phyloP scores from a whole-genome alignment of 2,888 invertebrate genomes.

The Rhyacophila evoluta region DNA sequence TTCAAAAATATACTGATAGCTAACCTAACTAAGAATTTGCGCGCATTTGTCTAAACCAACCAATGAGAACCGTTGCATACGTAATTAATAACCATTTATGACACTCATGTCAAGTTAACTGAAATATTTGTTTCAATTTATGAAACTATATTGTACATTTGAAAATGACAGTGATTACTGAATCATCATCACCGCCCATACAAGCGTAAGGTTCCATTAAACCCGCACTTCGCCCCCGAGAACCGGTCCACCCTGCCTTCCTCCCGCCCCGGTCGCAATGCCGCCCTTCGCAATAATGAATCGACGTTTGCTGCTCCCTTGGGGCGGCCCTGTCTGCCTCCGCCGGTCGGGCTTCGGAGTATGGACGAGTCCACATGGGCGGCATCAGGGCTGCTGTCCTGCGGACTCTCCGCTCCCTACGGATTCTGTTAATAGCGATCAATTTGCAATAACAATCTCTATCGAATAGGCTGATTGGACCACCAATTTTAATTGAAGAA shows the following conservation, averaged over 20 bases:
- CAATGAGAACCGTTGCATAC: too few relatives aligned
- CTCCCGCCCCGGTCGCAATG: slow-evolving; percentile 27
- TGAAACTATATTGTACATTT: too few relatives aligned
- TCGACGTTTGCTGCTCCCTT: slow-evolving; percentile 52
- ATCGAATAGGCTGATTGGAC: slow-evolving; percentile 18
- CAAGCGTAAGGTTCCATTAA: slow-evolving; percentile 1
- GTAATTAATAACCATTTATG: too few relatives aligned
- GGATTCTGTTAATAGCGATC: neutral
- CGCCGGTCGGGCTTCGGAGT: slow-evolving; percentile 49
- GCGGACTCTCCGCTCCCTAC: neutral
- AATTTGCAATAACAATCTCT: slow-evolving; percentile 24
- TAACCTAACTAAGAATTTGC: too few relatives aligned
- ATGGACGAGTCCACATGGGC: slow-evolving; percentile 22
- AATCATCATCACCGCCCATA: neutral
- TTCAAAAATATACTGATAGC: too few relatives aligned
- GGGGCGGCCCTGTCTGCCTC: slow-evolving; percentile 39
- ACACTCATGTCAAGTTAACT: too few relatives aligned
- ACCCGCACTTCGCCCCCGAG: slow-evolving; percentile 7
- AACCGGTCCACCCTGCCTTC: neutral
- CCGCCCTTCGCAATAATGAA: slow-evolving; percentile 49
- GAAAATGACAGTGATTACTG: neutral
- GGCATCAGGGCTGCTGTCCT: neutral
- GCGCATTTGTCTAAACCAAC: too few relatives aligned
- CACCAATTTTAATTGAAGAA: neutral
- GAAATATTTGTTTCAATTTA: too few relatives aligned